Evolutionary conservation across 2,113 vertebrate species (phyloP), one percentile per base, ranked within the genome.

Genomic region (Mobula hypostoma): DNA sequence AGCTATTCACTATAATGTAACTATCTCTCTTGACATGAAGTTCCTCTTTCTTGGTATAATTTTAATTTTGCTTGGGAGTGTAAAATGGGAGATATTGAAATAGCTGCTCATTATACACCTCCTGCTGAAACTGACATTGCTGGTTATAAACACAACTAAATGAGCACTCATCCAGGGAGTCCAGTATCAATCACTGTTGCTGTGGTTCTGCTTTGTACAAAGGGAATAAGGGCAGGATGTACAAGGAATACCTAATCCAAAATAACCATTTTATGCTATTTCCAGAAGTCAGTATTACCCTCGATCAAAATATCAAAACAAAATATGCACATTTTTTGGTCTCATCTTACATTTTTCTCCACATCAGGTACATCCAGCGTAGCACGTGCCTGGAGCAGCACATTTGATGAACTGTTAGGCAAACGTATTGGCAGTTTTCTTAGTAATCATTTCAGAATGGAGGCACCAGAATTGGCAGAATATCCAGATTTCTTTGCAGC

Each of bases 401-500:
- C 98, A 0, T 98, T 98, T 94, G 98, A 98, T 95, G 97, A 98
- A 83, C 96, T 98, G 48, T 95, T 98, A 0, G 97, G 96, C 0
- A 97, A 97, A 56, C 95, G 95, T 94, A 97, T 98, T 74, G 96
- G 95, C 0, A 95, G 68, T 17, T 98, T 95, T 95, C 97, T 98
- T 61, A 93, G 94, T 87, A 94, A 95, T 85, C 94, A 97, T 0
- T 94, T 95, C 0, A 77, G 96, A 48, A 97, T 98, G 95, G 87
- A 77, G 7, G 94, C 97, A 9, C 95, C 96, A 4, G 98, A 97
- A 2, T 95, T 98, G 94, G 97, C 97, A 3, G 96, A 97, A 61
- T 97, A 98, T 94, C 97, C 97, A 4, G 97, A 98, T 95, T 95
- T 96, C 93, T 98, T 98, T 96, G 97, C 98, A 0, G 96, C 97